A percentile compares a stretch with the other conserved stretches of the same genome.
Evolutionary conservation across 37 sponge, comb jelly and placozoan species (phyloP).

Genomic region (Bolinopsis microptera): DNA sequence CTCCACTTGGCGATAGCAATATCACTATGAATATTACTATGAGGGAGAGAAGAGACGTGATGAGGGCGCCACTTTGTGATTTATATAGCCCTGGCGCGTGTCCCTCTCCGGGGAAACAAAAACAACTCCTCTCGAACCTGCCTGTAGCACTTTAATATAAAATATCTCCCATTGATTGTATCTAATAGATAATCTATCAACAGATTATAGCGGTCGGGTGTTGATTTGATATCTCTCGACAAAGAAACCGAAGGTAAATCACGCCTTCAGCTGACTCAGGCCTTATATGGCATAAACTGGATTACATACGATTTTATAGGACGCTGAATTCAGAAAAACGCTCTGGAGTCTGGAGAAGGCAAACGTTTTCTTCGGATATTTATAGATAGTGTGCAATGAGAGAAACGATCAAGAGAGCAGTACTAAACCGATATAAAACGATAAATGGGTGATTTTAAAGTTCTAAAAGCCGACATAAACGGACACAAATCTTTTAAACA

Average conservation of each 20-base stretch:
- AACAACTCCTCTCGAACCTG: not conserved
- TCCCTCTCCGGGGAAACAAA: too few species aligned
- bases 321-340: not conserved
- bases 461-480: not conserved
- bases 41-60: not conserved
- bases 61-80: not conserved
- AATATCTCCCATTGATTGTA: not conserved
- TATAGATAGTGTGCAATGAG: not conserved
- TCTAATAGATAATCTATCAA: too few species aligned
- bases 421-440: not conserved
- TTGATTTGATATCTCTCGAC: not conserved
- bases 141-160: not conserved
- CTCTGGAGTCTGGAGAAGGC: not conserved
- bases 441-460: not conserved
- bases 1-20: too few species aligned
- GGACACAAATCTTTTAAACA: not conserved
- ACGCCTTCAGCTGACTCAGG: not conserved
- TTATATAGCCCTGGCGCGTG: too few species aligned
- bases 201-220: not conserved
- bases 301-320: not conserved
- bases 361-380: not conserved
- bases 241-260: not conserved
- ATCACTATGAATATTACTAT: not conserved
- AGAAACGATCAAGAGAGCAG: not conserved
- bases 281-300: not conserved